These are phyloP conservation scores for Pygocentrus nattereri DNA, from an alignment of 2,797 vertebrate genomes.

Conservation along the genomic window DNA sequence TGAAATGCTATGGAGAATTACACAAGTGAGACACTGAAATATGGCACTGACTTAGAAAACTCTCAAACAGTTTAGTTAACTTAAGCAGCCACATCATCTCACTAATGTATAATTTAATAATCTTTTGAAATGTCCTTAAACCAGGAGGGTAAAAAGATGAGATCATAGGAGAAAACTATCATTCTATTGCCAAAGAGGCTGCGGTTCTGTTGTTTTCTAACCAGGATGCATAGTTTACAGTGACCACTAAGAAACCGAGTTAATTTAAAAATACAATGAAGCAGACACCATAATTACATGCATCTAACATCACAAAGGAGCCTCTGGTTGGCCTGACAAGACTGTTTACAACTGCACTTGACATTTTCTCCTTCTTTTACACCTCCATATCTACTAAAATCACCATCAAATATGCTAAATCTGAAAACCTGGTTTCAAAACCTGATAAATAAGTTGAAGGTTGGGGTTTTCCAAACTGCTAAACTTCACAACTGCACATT, in stretches of 20 bases:
- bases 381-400: not conserved
- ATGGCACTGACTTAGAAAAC: not conserved
- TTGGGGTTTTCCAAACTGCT: no score
- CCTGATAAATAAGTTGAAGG: no score
- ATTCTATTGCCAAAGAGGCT: not conserved
- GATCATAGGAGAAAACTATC: not conserved
- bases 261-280: not conserved
- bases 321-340: no score
- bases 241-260: not conserved
- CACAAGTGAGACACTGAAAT: no score
- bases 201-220: not conserved
- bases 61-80: not conserved
- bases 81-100: not conserved
- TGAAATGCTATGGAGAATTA: not conserved
- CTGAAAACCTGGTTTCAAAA: no score
- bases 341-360: no score
- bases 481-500: no score
- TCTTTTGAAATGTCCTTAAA: not conserved
- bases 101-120: not conserved
- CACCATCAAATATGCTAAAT: not conserved
- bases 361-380: not conserved
- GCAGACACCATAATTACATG: not conserved
- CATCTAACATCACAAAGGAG: not conserved
- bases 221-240: not conserved
- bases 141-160: not conserved